Evolutionary conservation across 30 jellyfish, hydroid and myxozoan species (phyloP).

Genomic region (Hydractinia echinata): DNA sequence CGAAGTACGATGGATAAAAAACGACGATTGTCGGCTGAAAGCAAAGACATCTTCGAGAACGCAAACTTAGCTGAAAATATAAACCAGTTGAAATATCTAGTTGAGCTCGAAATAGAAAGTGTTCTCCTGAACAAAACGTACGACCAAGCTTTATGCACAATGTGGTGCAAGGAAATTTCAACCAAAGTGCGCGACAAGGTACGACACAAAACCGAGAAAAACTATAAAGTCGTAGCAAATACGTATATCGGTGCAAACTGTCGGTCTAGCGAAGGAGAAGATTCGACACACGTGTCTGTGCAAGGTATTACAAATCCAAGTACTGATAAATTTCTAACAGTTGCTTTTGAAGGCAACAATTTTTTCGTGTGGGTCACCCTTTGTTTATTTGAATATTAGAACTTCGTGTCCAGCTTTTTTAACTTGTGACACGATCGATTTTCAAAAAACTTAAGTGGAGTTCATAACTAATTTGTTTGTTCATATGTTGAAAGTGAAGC

Average conservation of each 20-base stretch:
- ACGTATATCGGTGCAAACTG: not conserved
- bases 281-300: conserved; percentile 9
- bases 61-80: conserved; percentile 2
- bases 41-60: not conserved
- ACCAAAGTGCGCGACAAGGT: conserved; percentile 1
- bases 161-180: conserved; percentile 17
- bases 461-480: too few species aligned
- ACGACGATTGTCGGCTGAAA: conserved; percentile 10
- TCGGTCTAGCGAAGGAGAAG: not conserved
- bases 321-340: conserved; percentile 11
- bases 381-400: not conserved
- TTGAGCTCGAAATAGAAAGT: conserved; percentile 3
- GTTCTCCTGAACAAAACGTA: conserved; percentile 1
- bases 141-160: not conserved
- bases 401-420: too few species aligned
- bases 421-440: too few species aligned
- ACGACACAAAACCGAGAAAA: conserved; percentile 8
- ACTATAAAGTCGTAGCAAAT: not conserved
- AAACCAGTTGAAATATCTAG: not conserved
- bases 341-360: conserved; percentile 1
- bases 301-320: not conserved
- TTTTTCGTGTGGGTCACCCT: conserved; percentile 14
- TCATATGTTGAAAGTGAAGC: too few species aligned
- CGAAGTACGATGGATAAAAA: conserved; percentile 4
- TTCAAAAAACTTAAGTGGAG: too few species aligned